Evolutionary conservation across 2,113 vertebrate species (phyloP).

Genomic region (Microcebus lehilahytsara): DNA sequence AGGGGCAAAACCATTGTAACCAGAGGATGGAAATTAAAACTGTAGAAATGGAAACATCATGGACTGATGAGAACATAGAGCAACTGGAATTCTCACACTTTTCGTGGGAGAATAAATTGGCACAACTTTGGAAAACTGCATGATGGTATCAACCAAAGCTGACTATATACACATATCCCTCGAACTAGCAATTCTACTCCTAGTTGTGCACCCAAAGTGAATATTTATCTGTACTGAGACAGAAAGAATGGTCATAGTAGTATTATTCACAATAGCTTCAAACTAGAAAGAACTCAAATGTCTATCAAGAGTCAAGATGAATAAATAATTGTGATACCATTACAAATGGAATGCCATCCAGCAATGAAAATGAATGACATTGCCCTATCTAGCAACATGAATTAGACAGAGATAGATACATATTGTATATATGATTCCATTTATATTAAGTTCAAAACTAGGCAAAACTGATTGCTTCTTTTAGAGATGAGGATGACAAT

Average conservation of each 20-base stretch:
- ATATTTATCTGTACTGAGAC: background rate
- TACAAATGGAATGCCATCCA: background rate
- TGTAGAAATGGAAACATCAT: background rate
- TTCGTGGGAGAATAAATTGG: background rate
- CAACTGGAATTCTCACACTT: background rate
- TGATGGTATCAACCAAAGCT: background rate
- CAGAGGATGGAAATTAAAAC: background rate
- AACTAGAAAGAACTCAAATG: background rate
- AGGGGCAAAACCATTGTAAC: background rate
- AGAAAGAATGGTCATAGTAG: background rate
- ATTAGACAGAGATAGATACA: background rate
- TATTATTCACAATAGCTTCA: background rate
- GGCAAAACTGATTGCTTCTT: background rate
- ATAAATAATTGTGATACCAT: background rate
- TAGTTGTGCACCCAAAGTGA: background rate
- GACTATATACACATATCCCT: accelerated
- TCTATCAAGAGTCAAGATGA: background rate
- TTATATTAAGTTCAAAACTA: background rate
- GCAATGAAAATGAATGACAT: background rate
- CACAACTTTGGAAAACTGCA: background rate
- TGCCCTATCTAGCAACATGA: background rate
- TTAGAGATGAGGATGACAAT: background rate
- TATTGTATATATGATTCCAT: background rate
- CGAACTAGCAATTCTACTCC: background rate
- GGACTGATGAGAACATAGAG: background rate